A percentile compares a stretch with the other conserved stretches of the same genome.
Conservation (phyloP, 2,113 vertebrate species). For the Mohoua ochrocephala region DNA sequence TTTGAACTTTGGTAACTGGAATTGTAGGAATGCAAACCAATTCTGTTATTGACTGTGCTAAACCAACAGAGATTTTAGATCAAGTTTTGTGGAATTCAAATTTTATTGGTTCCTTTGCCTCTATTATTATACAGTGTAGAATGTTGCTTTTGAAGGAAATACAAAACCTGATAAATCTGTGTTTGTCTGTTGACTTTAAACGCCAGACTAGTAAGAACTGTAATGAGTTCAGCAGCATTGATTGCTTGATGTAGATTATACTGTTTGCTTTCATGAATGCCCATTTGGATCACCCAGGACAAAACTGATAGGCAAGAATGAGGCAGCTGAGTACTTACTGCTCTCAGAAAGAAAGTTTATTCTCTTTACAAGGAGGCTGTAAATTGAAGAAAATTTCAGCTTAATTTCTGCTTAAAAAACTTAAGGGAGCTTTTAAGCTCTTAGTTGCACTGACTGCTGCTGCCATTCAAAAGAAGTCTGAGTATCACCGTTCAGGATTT, state of each 20-base stretch:
- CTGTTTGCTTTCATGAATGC: neutral
- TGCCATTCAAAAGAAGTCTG: neutral
- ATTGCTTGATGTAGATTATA: neutral
- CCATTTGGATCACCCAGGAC: neutral
- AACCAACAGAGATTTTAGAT: neutral
- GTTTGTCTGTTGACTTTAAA: neutral
- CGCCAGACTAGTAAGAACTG: neutral
- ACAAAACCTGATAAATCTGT: neutral
- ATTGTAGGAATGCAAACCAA: neutral
- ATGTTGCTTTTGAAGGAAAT: neutral
- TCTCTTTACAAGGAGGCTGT: neutral
- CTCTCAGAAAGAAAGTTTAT: neutral
- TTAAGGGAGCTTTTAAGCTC: neutral
- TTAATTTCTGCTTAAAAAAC: constrained; percentile 13
- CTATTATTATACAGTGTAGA: neutral
- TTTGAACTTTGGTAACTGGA: neutral
- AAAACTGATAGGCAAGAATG: neutral
- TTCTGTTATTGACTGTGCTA: neutral
- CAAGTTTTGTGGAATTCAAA: neutral
- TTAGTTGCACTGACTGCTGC: constrained; percentile 28
- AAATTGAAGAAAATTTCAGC: neutral
- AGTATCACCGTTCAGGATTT: neutral
- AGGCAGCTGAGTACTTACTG: neutral
- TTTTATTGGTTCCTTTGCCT: neutral
- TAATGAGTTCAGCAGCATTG: neutral